A percentile compares a stretch with the other conserved stretches of the same genome.
These are phyloP conservation scores for Hypsopygia costalis DNA, from an alignment of 2,888 invertebrate genomes.

Conservation along the genomic window DNA sequence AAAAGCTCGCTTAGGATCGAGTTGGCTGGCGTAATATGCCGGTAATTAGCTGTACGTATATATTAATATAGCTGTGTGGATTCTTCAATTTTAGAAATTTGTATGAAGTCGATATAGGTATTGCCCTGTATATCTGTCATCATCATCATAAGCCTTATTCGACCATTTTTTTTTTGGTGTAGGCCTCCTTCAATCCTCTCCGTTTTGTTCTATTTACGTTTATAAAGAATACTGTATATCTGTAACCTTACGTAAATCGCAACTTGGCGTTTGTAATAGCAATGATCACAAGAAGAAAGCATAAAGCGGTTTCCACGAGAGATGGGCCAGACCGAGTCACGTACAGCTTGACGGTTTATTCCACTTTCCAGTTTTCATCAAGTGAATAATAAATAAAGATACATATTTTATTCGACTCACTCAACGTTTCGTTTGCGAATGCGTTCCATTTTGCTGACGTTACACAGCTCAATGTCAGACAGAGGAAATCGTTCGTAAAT, in stretches of 20 bases:
- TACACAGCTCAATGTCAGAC: constrained; percentile 19
- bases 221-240: too few relatives aligned
- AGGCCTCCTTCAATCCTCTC: too few relatives aligned
- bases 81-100: too few relatives aligned
- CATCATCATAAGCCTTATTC: too few relatives aligned
- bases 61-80: too few relatives aligned
- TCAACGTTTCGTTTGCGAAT: constrained; percentile 28
- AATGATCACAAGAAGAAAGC: constrained; percentile 48
- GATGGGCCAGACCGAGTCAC: constrained; percentile 56
- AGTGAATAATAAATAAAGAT: constrained; percentile 71
- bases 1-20: too few relatives aligned
- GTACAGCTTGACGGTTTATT: constrained; percentile 61
- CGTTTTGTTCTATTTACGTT: too few relatives aligned
- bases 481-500: constrained; percentile 28
- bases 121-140: too few relatives aligned
- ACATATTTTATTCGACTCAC: constrained; percentile 39
- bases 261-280: constrained; percentile 27
- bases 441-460: constrained; percentile 36
- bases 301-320: constrained; percentile 43
- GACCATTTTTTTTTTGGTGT: too few relatives aligned
- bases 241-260: constrained; percentile 43
- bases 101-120: too few relatives aligned
- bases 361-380: constrained; percentile 66
- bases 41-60: too few relatives aligned
- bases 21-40: too few relatives aligned